Evolutionary conservation across 2,888 invertebrate species (phyloP), one percentile per base, ranked within the genome.

Genomic region (Perizoma flavofasciatum): DNA sequence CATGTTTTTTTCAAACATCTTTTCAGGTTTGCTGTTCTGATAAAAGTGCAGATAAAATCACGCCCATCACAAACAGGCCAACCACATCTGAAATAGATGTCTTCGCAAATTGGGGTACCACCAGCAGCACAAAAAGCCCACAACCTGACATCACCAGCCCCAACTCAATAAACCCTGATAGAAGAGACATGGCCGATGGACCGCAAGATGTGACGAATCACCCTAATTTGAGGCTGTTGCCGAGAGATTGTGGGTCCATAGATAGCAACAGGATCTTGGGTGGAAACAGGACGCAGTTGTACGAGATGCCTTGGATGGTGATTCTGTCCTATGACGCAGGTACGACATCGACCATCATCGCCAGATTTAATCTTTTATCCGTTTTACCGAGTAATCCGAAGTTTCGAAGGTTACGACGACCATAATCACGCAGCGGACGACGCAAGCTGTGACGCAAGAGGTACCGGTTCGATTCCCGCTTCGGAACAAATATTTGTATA

Each of bases 241-340:
- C 91, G 2, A 77, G 57, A 4, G 68, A 83, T 0, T 96, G 96
- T 73, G 96, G 96, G 0, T 79, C 81, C 0, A 75, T 93, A 5
- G 87, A 89, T 8, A 81, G 86, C 6, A 88, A 93, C 48, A 93
- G 93, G 70, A 93, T 96, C 49, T 85, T 93, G 34, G 93, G 93
- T 4, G 96, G 96, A 0, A 91, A 94, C 47, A 84, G 89, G 59
- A 94, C 96, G 0, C 81, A 80, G 0, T 77, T 95, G 5, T 93
- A 92, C 43, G 95, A 96, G 69, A 95, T 94, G 82, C 96, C 96
- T 0, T 96, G 96, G 96, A 95, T 96, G 95, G 95, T 94, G 0
- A 84, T 96, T 1, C 77, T 96, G n/a, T 93, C 93, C 1, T 96
- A 96, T 68, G 78, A 88, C 50, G 81, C 87, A 56, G 72, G 92